Conservation (phyloP, 2,797 vertebrate species). For the Alectoris magna region DNA sequence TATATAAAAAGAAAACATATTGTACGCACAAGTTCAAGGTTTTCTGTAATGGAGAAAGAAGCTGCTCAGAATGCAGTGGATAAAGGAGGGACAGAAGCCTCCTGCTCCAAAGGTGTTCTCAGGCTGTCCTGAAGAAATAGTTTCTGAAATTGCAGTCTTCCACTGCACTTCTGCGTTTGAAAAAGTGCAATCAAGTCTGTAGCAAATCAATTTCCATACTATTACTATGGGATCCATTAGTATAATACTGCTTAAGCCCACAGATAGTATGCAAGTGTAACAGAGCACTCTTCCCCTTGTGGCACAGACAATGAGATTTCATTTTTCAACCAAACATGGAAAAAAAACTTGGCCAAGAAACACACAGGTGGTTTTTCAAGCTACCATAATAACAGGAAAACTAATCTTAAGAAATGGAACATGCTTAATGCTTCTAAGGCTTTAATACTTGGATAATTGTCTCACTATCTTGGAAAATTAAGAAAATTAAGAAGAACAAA, state of each 20-base stretch:
- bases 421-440: fast-evolving
- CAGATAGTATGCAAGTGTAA: not conserved
- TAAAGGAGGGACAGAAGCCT: not conserved
- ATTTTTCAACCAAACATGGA: not conserved
- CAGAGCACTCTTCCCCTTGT: not conserved
- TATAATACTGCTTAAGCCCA: not conserved
- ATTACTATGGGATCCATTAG: not conserved
- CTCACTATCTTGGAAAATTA: not conserved
- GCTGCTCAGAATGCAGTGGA: not conserved
- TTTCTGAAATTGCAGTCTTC: not conserved
- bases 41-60: not conserved
- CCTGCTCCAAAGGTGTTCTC: not conserved
- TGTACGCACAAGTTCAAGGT: not conserved
- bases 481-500: not conserved
- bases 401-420: not conserved
- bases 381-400: not conserved
- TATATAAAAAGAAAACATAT: not conserved
- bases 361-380: not conserved
- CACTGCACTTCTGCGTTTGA: not conserved
- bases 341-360: not conserved
- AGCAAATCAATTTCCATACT: not conserved
- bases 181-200: not conserved
- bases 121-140: not conserved
- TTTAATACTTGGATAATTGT: not conserved
- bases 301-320: not conserved